Evolutionary conservation across 2,888 invertebrate species (phyloP).

Genomic region (Tetranychus truncatus): DNA sequence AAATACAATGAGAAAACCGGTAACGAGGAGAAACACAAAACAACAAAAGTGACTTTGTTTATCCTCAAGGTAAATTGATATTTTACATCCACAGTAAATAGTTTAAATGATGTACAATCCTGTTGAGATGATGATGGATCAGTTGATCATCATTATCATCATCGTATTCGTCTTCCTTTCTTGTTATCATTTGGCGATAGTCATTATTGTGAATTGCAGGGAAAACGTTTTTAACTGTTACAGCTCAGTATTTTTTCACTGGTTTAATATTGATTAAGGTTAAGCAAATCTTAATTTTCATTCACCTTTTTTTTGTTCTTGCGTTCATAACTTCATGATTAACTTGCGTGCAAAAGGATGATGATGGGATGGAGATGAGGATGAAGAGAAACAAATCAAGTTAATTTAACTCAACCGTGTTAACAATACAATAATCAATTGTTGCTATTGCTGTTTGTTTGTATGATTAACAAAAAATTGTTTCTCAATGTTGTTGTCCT

Average conservation of each 20-base stretch:
- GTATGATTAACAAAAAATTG: not conserved
- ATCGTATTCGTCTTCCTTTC: not conserved
- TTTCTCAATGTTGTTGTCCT: no score
- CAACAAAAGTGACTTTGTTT: not conserved
- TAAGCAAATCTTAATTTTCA: not conserved
- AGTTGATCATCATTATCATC: not conserved
- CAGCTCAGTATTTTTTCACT: not conserved
- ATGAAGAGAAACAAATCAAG: not conserved
- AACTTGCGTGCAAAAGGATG: not conserved
- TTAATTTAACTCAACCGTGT: not conserved
- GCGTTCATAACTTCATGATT: not conserved
- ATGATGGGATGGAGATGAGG: not conserved
- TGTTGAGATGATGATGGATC: conserved; percentile 1
- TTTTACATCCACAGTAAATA: not conserved
- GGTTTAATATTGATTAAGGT: not conserved
- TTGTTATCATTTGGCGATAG: not conserved
- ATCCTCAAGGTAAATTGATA: not conserved
- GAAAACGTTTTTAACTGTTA: not conserved
- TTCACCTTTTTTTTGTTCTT: no score
- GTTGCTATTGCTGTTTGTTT: not conserved
- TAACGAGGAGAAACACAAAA: not conserved
- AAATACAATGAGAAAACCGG: not conserved
- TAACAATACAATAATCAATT: not conserved
- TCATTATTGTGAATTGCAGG: not conserved
- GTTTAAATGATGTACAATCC: not conserved